Base-by-base conservation (phyloP, 2,113 vertebrate species). In the Stictonetta naevosa region DNA sequence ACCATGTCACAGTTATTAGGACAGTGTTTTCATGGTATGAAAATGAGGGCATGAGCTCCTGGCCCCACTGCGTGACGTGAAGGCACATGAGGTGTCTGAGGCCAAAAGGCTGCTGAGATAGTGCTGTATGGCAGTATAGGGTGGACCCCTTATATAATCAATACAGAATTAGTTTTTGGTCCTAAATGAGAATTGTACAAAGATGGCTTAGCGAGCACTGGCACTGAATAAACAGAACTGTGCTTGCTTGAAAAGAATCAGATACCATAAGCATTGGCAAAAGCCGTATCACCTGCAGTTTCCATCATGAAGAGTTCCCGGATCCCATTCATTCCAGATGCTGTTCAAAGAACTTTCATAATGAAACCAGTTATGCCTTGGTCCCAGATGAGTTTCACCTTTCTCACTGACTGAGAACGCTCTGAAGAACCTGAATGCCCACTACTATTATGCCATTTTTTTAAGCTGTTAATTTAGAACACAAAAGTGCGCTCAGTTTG, bases 51-150 rank as follows among this genome's bases (percentile, higher is more conserved):
- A 44, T 3, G 14, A 13, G 13, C 34, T 77, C 13, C 28, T 40
- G 73, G 38, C 44, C 60, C 62, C 20, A 6, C 13, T 60, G 42
- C 29, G 34, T 64, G 48, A 72, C 6, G 6, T 3, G 6, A 64
- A 34, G 48, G 62, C 10, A 64, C 40, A 1, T 29, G n/a, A 55
- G 28, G 38, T 38, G 10, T 69, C 16, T 46, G 44, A 91, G 29
- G 63, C 46, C 79, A 40, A 18, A 63, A 46, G n/a, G 50, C 36
- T 71, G n/a, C 46, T 40, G 21, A 18, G 13, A 67, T 53, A 34
- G n/a, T 6, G 44, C 11, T 11, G 25, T 52, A 14, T 15, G 14
- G 53, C 10, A 0, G 0, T 1, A 17, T 9, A 67, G 18, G 33
- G 4, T 59, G 12, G 9, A 4, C 3, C 21, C 5, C 4, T 67